These are phyloP conservation scores for Diprion similis DNA, from an alignment of 1,140 invertebrate genomes.

Conservation along the genomic window DNA sequence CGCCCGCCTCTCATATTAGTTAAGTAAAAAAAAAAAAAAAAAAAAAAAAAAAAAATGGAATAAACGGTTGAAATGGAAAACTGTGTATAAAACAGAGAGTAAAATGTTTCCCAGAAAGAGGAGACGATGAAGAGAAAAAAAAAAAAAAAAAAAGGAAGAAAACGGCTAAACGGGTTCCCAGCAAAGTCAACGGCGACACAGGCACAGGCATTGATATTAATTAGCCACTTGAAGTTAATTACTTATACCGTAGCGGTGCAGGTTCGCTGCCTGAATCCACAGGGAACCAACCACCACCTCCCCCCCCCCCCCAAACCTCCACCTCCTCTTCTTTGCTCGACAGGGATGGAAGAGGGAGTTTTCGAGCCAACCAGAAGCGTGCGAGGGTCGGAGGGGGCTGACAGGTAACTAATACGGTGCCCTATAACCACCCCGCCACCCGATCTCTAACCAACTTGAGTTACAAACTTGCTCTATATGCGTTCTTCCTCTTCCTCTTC, in stretches of 20 bases:
- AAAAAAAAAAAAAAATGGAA: background rate
- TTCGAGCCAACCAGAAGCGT: no score
- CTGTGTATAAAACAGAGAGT: background rate
- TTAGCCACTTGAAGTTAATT: constrained; percentile 6
- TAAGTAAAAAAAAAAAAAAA: no score
- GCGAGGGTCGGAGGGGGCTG: background rate
- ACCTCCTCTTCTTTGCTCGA: no score
- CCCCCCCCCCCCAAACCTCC: no score
- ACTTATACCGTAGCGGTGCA: background rate
- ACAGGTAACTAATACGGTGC: constrained; percentile 1
- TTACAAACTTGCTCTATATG: no score
- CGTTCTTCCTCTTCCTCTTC: no score
- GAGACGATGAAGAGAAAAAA: background rate
- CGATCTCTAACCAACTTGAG: no score
- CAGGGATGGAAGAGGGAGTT: background rate
- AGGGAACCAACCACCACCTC: background rate
- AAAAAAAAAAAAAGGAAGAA: background rate
- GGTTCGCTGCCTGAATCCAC: background rate
- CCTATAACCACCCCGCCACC: no score
- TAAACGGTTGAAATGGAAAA: background rate
- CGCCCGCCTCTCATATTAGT: no score
- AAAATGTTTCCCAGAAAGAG: background rate
- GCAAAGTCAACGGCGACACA: background rate
- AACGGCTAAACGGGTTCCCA: background rate
- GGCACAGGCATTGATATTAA: background rate